Percentiles rank a stretch among this genome's conserved stretches.
phyloP scores from a whole-genome alignment of 2,113 vertebrate species.

The Diadophis punctatus region DNA sequence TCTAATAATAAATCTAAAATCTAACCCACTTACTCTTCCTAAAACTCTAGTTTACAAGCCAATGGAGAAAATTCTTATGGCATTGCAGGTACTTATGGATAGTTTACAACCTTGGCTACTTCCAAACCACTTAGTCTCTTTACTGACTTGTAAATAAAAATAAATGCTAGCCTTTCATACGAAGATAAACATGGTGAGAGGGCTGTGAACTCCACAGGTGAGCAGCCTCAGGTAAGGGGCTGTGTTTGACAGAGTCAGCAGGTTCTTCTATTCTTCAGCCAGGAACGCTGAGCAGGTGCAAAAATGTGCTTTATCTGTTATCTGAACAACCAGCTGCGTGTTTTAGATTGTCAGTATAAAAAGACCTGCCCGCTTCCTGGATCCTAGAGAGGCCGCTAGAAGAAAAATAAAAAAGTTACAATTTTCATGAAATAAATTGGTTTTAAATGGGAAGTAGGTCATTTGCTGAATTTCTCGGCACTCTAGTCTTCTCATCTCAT shows the following conservation, averaged over 20 bases:
- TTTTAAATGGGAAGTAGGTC: not conserved
- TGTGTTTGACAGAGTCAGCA: not conserved
- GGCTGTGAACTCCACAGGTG: not conserved
- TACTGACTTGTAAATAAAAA: not conserved
- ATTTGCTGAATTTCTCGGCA: not conserved
- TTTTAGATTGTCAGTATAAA: not conserved
- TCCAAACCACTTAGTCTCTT: not conserved
- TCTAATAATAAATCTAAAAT: no score
- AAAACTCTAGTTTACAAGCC: not conserved
- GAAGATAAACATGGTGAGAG: not conserved
- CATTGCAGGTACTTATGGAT: not conserved
- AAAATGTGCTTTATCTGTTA: not conserved
- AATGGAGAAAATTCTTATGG: not conserved
- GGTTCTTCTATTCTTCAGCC: not conserved
- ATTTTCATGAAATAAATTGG: not conserved
- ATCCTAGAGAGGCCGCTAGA: not conserved
- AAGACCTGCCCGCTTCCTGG: not conserved
- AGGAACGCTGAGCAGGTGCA: not conserved
- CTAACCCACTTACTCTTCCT: not conserved
- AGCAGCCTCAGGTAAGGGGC: not conserved
- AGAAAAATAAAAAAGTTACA: not conserved
- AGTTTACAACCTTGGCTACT: not conserved
- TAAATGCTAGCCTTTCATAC: not conserved
- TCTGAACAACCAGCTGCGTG: not conserved
- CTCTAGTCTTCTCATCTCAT: not conserved